Conservation (phyloP, 2,797 vertebrate species). For the Telmatherina bonti region DNA sequence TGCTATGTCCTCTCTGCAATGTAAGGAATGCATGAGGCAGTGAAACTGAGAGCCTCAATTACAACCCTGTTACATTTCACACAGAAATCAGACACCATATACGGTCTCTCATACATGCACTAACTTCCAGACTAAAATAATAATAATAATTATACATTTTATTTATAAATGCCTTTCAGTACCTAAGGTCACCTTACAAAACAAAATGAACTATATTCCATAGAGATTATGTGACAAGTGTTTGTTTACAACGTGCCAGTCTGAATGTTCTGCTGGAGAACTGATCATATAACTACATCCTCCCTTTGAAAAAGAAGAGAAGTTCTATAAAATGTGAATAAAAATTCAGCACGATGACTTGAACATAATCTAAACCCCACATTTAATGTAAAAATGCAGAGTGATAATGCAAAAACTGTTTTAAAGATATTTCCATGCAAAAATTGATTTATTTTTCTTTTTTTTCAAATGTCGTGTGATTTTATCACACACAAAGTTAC, state of each 20-base stretch:
- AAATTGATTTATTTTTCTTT: not conserved
- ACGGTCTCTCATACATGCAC: not conserved
- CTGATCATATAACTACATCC: not conserved
- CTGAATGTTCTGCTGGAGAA: not conserved
- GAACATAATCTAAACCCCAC: no score
- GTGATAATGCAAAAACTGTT: not conserved
- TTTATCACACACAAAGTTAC: not conserved
- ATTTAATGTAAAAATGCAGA: not conserved
- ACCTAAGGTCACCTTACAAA: no score
- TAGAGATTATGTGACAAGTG: not conserved
- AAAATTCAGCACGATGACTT: not conserved
- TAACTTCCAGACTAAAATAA: not conserved
- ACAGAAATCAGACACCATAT: slow-evolving; percentile 33
- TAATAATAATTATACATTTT: no score
- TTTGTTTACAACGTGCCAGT: not conserved
- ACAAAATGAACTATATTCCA: not conserved
- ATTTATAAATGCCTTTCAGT: no score
- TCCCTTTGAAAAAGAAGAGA: no score
- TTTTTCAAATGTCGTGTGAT: no score
- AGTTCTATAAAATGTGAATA: not conserved
- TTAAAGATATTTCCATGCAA: not conserved
- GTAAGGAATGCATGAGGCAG: slow-evolving; percentile 43
- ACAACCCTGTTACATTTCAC: slow-evolving; percentile 37
- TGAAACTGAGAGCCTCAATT: slow-evolving; percentile 36
- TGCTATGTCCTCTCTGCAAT: slow-evolving; percentile 14